Evolutionary conservation across 2,888 invertebrate species (phyloP), one percentile per base, ranked within the genome.

Genomic region (Chelonus formosanus): DNA sequence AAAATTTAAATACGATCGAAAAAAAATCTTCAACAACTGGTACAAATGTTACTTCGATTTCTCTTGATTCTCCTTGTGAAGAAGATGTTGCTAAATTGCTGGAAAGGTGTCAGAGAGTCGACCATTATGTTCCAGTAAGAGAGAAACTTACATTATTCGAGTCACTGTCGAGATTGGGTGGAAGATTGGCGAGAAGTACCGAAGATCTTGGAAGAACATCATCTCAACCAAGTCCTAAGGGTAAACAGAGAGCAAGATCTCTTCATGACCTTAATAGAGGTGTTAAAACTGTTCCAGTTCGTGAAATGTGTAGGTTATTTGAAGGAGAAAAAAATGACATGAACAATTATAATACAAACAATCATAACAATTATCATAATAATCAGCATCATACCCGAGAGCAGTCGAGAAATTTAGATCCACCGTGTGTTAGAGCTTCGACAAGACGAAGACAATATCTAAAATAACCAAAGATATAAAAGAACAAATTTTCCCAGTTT

Each of bases 111-210:
- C 88, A 88, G 74, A 86, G 87, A 74, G 84, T 85, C 10, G 89
- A 90, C 67, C 88, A 87, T 73, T 91, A 91, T 77, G 90, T 91
- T 43, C 91, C 92, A 0, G 92, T 92, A 48, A 87, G 88, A 72
- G 91, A 91, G 75, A 89, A 91, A 74, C 85, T 91, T 35, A 89
- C 90, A 8, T 83, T 91, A 31, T 91, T 92, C 77, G 92, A 92
- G 77, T 90, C 91, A 2, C 78, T 91, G 64, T 90, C 90, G 55
- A 85, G 89, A 70, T 86, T 88, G 68, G 79, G 81, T 3, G 89
- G 89, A 1, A 86, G 89, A 6, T 85, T 89, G 69, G 87, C 90
- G 48, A 87, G 90, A 32, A 88, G 90, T 70, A 89, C 89, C 59
- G 91, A 90, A 75, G 90, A 91, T 77, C 88, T 90, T 56, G 85